Conservation (phyloP, 1,140 invertebrate species). For the Olivierus martensii region DNA sequence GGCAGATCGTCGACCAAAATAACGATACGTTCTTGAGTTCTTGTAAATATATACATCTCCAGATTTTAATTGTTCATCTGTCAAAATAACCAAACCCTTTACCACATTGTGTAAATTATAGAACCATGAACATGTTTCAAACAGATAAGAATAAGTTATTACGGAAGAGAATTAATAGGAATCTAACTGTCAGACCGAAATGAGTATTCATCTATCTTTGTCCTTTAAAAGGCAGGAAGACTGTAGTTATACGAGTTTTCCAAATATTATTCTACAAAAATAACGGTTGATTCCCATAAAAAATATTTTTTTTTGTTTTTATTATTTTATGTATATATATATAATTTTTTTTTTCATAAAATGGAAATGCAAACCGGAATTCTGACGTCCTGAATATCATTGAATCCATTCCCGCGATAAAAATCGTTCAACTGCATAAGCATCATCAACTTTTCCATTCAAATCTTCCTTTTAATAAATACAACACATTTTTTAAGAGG, state of each 20-base stretch:
- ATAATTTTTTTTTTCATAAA: no score
- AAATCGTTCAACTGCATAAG: neutral
- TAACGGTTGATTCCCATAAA: no score
- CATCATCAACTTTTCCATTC: neutral
- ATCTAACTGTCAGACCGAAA: neutral
- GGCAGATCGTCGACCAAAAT: constrained; percentile 12
- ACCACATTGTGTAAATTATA: neutral
- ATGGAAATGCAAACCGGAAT: no score
- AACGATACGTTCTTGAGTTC: constrained; percentile 5
- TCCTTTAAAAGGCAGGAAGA: neutral
- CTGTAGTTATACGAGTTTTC: no score
- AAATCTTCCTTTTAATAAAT: no score
- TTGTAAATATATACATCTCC: constrained; percentile 13
- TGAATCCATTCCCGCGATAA: no score
- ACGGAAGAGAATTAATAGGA: neutral
- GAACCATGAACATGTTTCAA: neutral
- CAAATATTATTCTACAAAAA: no score
- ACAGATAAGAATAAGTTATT: neutral
- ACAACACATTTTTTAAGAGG: no score
- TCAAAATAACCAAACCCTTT: neutral
- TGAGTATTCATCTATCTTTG: neutral
- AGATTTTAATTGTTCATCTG: neutral
- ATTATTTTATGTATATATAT: no score
- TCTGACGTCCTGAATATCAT: no score
- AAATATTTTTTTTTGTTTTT: no score